These are phyloP conservation scores for Pyrocephalus nanus DNA, from an alignment of 2,797 vertebrate species.

Conservation along the genomic window DNA sequence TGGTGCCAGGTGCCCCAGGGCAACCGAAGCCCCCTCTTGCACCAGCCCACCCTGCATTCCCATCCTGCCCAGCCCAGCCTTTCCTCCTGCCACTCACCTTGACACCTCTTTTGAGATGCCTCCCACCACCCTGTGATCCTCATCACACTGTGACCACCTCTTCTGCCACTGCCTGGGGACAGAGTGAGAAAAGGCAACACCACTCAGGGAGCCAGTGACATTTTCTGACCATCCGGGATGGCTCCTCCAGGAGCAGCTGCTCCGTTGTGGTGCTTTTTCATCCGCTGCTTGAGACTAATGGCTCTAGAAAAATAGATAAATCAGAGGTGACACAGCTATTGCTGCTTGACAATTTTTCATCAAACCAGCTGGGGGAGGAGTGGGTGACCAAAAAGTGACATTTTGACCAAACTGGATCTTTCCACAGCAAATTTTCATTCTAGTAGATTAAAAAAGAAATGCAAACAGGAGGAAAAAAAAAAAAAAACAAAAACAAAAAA, in stretches of 20 bases:
- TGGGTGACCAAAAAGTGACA: conserved; percentile 47
- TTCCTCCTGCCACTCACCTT: not conserved
- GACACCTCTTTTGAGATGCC: not conserved
- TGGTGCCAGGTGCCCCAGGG: too few relatives aligned
- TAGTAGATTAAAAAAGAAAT: conserved; percentile 48
- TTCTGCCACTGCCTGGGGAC: rapidly evolving
- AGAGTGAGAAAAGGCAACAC: not conserved
- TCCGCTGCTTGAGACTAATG: conserved; percentile 30
- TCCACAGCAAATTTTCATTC: conserved; percentile 4
- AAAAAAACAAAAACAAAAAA: not conserved
- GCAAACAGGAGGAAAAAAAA: not conserved
- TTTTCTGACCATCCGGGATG: not conserved
- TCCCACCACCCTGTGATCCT: not conserved
- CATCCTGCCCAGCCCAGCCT: not conserved
- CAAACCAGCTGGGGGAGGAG: not conserved
- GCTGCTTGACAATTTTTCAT: conserved; percentile 59
- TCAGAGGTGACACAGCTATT: conserved; percentile 51
- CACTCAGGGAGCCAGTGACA: not conserved
- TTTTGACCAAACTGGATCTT: conserved; percentile 53
- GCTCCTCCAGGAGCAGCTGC: not conserved
- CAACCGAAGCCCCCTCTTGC: not conserved
- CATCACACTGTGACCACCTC: not conserved
- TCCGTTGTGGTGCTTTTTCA: not conserved
- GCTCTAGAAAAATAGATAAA: conserved; percentile 61
- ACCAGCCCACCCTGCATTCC: not conserved